Percentiles rank a stretch among this genome's conserved stretches.
Conservation (phyloP, 2,113 vertebrate genomes). For the Anarhynchus alexandrinus region DNA sequence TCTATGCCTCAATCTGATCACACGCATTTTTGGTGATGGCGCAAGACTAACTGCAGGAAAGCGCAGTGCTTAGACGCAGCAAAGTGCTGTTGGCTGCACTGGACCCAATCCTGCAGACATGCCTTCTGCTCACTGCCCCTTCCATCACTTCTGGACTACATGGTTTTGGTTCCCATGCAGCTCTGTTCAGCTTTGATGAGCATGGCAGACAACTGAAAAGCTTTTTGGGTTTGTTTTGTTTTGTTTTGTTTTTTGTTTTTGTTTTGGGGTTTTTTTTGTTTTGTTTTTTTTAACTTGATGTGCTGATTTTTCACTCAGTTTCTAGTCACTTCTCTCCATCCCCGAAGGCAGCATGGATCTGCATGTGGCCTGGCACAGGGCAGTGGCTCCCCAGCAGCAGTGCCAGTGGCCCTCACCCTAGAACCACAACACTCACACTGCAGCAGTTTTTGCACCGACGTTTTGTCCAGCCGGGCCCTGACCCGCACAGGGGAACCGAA, state of each 20-base stretch:
- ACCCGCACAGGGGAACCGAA: neutral
- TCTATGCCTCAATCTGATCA: neutral
- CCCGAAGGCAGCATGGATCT: neutral
- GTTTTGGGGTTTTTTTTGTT: too few relatives aligned
- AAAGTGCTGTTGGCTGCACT: neutral
- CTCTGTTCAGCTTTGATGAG: neutral
- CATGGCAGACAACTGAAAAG: neutral
- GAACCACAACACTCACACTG: fast-evolving
- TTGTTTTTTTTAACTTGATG: neutral
- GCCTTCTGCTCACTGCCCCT: neutral
- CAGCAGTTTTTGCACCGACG: neutral
- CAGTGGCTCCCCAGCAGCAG: neutral
- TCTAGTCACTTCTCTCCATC: neutral
- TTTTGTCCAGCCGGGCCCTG: neutral
- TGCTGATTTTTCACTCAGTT: neutral
- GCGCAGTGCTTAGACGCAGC: neutral
- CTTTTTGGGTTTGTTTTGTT: too few relatives aligned
- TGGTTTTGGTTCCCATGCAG: fast-evolving
- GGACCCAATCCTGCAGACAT: neutral
- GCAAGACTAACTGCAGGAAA: neutral
- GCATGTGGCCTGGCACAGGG: neutral
- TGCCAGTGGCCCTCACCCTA: neutral
- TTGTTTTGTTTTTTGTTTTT: too few relatives aligned
- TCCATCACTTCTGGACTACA: fast-evolving
- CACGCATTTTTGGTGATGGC: neutral